Conservation (phyloP, 2,888 invertebrate species). For the Capitulum mitella region DNA sequence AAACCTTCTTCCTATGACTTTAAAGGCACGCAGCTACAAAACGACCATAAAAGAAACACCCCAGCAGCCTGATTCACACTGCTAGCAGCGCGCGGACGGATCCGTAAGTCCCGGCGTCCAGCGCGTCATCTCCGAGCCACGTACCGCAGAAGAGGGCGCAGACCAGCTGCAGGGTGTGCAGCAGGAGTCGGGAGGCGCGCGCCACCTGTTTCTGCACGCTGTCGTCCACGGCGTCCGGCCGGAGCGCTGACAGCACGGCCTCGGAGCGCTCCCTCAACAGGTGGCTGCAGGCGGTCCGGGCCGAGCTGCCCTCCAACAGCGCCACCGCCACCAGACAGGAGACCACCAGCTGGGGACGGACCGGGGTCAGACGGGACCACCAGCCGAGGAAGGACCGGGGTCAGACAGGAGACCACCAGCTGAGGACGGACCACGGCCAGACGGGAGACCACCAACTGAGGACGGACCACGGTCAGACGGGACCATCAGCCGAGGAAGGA, state of each 20-base stretch:
- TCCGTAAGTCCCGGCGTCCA: no score
- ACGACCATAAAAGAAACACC: no score
- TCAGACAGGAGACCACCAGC: neutral
- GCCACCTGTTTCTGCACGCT: neutral
- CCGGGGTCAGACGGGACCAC: neutral
- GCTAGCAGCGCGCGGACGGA: no score
- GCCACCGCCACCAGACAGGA: slow-evolving; percentile 32
- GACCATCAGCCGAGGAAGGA: neutral
- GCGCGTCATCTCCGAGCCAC: neutral
- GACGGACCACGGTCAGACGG: neutral
- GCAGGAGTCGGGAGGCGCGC: neutral
- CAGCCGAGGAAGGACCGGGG: neutral
- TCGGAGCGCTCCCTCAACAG: slow-evolving; percentile 31
- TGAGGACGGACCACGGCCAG: neutral
- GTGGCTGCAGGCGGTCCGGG: slow-evolving; percentile 26
- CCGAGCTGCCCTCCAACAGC: slow-evolving; percentile 32
- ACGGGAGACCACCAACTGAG: neutral
- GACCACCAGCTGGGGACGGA: neutral
- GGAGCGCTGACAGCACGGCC: slow-evolving; percentile 29
- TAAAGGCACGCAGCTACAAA: no score
- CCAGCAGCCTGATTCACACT: no score
- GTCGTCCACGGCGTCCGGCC: slow-evolving; percentile 5
- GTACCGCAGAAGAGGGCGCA: neutral
- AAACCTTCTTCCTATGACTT: no score
- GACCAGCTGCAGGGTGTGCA: slow-evolving; percentile 15